Evolutionary conservation across 2,113 vertebrate species (phyloP), one percentile per base, ranked within the genome.

Genomic region (Bubalus kerabau): DNA sequence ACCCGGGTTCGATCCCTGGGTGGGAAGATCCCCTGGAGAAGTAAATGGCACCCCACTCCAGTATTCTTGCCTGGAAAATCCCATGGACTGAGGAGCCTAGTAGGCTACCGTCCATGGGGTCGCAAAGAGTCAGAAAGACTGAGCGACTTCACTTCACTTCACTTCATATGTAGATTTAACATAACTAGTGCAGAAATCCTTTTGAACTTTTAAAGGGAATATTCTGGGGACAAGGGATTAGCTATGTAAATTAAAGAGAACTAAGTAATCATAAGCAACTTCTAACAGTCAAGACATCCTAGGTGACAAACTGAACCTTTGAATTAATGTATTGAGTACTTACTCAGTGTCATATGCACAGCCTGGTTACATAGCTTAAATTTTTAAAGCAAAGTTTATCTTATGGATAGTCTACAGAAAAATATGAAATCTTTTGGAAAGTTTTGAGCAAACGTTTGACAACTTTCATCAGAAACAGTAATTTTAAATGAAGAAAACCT

Each of bases 401-500:
- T 40, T 87, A 93, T 13, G 30, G 46, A 92, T 24, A 60, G 43
- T 52, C 21, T 57, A 92, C 30, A 95, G 30, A 96, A 17, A 96
- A 96, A 91, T 26, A 36, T 15, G 64, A 92, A 96, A 67, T 86
- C 14, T 86, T 82, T n/a, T 32, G 46, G 59, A 76, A 96, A 12
- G 23, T 90, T 95, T n/a, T 52, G 28, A 32, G 64, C 28, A 85
- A 96, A 88, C 21, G 97, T 90, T 23, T 84, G 24, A 92, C 43
- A 93, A 26, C 32, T 89, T 91, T 80, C 43, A 95, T 52, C 43
- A 91, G 16, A 86, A 97, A 92, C 16, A 88, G 9, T 90, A 94
- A 91, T 12, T 93, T 91, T 92, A 96, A 91, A 90, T 86, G 28
- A 96, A 85, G 54, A 88, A 95, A 95, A 81, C 23, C 30, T 74